These are phyloP conservation scores for Choristoneura fumiferana DNA, from an alignment of 1,140 invertebrate species.

Conservation along the genomic window DNA sequence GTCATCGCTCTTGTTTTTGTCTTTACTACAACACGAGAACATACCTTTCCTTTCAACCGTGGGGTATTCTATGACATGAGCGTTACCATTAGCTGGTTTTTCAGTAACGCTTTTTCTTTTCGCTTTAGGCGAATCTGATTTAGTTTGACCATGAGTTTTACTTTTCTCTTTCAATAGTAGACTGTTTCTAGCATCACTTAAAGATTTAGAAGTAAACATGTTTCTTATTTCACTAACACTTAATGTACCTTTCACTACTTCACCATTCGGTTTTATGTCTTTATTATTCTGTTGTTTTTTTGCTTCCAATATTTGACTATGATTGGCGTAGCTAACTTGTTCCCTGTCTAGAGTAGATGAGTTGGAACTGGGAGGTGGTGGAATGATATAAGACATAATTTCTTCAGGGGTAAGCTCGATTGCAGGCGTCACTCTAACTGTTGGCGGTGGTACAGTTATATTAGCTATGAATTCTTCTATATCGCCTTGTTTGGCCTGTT, in stretches of 20 bases:
- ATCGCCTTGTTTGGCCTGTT: slow-evolving; percentile 47
- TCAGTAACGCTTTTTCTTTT: slow-evolving; percentile 70
- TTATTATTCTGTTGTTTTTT: slow-evolving; percentile 44
- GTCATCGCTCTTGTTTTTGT: slow-evolving; percentile 74
- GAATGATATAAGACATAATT: slow-evolving; percentile 89
- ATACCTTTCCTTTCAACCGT: slow-evolving; percentile 83
- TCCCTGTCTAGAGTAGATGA: slow-evolving; percentile 67
- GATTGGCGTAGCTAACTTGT: slow-evolving; percentile 60
- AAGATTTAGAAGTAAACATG: slow-evolving; percentile 73
- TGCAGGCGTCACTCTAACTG: slow-evolving; percentile 83
- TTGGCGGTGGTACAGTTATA: slow-evolving; percentile 88
- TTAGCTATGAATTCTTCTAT: slow-evolving; percentile 91
- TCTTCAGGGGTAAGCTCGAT: slow-evolving; percentile 87
- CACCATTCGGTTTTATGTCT: slow-evolving; percentile 61
- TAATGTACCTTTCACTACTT: slow-evolving; percentile 71
- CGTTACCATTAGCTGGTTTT: slow-evolving; percentile 63
- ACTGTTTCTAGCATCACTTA: slow-evolving; percentile 76
- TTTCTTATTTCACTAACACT: slow-evolving; percentile 77
- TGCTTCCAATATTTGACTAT: slow-evolving; percentile 51
- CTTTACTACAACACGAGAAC: slow-evolving; percentile 83
- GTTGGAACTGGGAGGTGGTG: slow-evolving; percentile 84
- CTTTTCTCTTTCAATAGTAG: slow-evolving; percentile 73
- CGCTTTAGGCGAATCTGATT: slow-evolving; percentile 69
- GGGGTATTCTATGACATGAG: slow-evolving; percentile 82
- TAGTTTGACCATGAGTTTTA: slow-evolving; percentile 49